Evolutionary conservation across 2,888 invertebrate species (phyloP), one percentile per base, ranked within the genome.

Genomic region (Drosophila sordidula): DNA sequence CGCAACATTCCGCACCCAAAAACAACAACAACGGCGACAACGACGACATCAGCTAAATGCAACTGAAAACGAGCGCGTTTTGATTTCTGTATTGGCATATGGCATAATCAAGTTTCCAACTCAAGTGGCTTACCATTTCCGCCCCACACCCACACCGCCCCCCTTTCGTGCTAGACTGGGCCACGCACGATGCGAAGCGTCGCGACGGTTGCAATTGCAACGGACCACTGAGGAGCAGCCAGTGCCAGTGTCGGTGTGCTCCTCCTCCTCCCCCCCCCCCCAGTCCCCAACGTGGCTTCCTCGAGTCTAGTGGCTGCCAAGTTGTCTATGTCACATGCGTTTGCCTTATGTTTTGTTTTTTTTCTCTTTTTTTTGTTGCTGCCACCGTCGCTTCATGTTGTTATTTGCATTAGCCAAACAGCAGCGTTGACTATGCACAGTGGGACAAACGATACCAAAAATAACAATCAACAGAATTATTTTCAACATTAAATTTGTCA

Each of bases 291-390:
- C 4, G 4, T 4, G 3, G 11, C 11, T 32, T 0, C n/a, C 9
- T 22, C 38, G 41, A 25, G 62, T 54, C 78, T 62, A 41, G 44
- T 68, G 62, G 45, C 68, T 69, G 87, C 79, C 84, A 82, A 82
- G 65, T 73, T 79, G 86, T 86, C 86, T 81, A 65, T 85, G 86
- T 87, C 83, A 88, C 78, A 88, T 77, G 80, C 52, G 73, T 68
- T 72, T 70, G 70, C 52, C 50, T 68, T 45, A 63, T 71, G 75
- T 29, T 68, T 81, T 18, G 18, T 18, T 18, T 18, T 18, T 18
- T 18, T 18, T 18, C 1, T 18, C 2, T 78, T 81, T 79, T 83
- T 77, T 65, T 50, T 61, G 61, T 56, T 69, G 45, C 32, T 59
- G 65, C 68, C 54, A 52, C 42, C 51, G 66, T 58, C 57, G 45